Evolutionary conservation across 2,797 vertebrate genomes (phyloP).

Genomic region (Pristis pectinata): DNA sequence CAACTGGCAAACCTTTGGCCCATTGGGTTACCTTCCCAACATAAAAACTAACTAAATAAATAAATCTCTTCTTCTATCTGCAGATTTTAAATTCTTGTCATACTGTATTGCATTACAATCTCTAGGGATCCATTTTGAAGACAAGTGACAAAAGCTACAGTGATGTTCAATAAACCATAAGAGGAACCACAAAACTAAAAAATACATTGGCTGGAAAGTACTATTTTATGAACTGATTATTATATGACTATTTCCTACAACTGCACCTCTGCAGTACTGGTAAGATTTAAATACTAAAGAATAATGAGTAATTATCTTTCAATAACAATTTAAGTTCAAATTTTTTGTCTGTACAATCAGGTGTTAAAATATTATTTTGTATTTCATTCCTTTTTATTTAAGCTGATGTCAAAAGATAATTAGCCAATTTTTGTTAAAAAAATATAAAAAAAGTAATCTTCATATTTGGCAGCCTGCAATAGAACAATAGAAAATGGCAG

Average conservation of each 20-base stretch:
- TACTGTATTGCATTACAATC: constrained; percentile 28
- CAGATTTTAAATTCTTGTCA: constrained; percentile 30
- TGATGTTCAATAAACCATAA: background rate
- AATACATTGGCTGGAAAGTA: background rate
- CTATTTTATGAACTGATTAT: constrained; percentile 11
- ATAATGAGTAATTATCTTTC: background rate
- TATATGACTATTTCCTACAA: background rate
- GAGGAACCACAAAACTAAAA: background rate
- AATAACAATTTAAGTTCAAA: background rate
- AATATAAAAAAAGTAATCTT: background rate
- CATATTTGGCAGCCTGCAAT: background rate
- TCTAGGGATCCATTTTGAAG: constrained; percentile 13
- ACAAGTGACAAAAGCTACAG: background rate
- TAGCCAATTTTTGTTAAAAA: background rate
- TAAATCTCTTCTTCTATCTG: constrained; percentile 7
- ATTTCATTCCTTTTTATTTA: constrained; percentile 1
- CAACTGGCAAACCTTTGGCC: constrained; percentile 6
- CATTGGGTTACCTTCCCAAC: constrained; percentile 22
- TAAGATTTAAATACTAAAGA: background rate
- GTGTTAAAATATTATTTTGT: constrained; percentile 9
- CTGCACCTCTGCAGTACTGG: background rate
- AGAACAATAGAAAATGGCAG: background rate
- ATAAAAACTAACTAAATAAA: constrained; percentile 21
- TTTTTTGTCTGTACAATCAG: background rate
- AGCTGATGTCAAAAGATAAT: background rate